phyloP scores from a whole-genome alignment of 2,113 vertebrate species.

The Eublepharis macularius region DNA sequence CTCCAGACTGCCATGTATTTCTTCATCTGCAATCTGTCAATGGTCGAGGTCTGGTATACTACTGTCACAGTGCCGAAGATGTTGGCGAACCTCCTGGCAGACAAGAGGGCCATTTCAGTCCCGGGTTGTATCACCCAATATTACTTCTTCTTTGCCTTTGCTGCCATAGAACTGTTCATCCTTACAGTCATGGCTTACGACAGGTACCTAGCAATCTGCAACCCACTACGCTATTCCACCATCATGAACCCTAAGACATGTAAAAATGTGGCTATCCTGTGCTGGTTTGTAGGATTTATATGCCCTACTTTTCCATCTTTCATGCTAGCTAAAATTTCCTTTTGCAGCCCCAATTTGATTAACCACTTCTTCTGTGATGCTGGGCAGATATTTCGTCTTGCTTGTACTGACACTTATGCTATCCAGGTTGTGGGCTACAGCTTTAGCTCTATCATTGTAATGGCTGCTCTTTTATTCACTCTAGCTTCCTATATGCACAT shows the following conservation, averaged over 20 bases:
- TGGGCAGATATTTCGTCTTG: conserved; percentile 45
- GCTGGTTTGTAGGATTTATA: conserved; percentile 51
- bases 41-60: conserved; percentile 58
- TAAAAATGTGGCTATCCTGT: conserved; percentile 28
- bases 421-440: conserved; percentile 33
- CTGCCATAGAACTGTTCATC: conserved; percentile 40
- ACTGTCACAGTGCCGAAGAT: conserved; percentile 57
- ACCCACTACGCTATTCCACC: conserved; percentile 42
- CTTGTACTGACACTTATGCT: conserved; percentile 46
- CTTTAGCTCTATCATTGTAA: conserved; percentile 40
- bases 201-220: conserved; percentile 57
- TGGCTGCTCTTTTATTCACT: conserved; percentile 44
- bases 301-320: conserved; percentile 8
- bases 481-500: conserved; percentile 35
- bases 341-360: conserved; percentile 49
- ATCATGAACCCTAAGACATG: conserved; percentile 48
- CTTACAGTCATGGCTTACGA: conserved; percentile 61
- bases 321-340: conserved; percentile 37
- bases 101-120: conserved; percentile 51
- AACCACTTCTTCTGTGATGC: conserved; percentile 58
- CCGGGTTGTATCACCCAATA: conserved; percentile 53
- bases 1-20: conserved; percentile 55
- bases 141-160: conserved; percentile 56
- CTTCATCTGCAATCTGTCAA: conserved; percentile 51
- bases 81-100: conserved; percentile 45